Conservation (phyloP, 1,140 invertebrate species). For the Drosophila setifemur region DNA sequence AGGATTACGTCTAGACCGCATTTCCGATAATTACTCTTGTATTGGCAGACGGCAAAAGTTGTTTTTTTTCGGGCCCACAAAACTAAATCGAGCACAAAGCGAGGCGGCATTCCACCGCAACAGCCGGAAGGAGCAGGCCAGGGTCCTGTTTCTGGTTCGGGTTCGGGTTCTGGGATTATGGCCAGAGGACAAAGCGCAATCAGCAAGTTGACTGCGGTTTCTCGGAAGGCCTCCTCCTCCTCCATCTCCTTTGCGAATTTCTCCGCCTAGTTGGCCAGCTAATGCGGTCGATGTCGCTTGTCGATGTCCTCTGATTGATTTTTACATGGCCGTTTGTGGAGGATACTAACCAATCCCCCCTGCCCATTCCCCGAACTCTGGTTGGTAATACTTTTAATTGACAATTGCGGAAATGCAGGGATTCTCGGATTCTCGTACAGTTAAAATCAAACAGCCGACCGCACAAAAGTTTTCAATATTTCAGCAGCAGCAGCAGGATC, state of each 20-base stretch:
- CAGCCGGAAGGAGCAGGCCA: slow-evolving; percentile 15
- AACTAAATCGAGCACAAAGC: slow-evolving; percentile 74
- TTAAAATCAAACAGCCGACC: slow-evolving; percentile 49
- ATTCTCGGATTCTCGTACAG: slow-evolving; percentile 26
- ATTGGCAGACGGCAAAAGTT: slow-evolving; percentile 72
- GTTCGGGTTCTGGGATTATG: slow-evolving; percentile 39
- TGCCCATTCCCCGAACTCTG: neutral
- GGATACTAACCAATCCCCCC: neutral
- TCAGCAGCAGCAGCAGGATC: slow-evolving; percentile 18
- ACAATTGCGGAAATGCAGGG: slow-evolving; percentile 75
- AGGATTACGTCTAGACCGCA: slow-evolving; percentile 75
- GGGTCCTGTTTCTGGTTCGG: neutral
- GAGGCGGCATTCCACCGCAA: slow-evolving; percentile 50
- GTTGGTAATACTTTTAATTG: slow-evolving; percentile 76
- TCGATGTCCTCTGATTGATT: slow-evolving; percentile 65
- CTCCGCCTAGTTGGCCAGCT: slow-evolving; percentile 61
- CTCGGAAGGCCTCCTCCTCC: neutral
- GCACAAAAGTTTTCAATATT: slow-evolving; percentile 72
- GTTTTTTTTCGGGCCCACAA: slow-evolving; percentile 35
- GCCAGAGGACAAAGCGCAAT: slow-evolving; percentile 61
- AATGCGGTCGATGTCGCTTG: slow-evolving; percentile 73
- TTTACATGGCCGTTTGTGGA: slow-evolving; percentile 59
- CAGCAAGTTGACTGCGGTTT: slow-evolving; percentile 69
- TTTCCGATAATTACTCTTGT: slow-evolving; percentile 77
- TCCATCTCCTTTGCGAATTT: neutral